phyloP scores from a whole-genome alignment of 2,888 invertebrate species.

The Achlya flavicornis region DNA sequence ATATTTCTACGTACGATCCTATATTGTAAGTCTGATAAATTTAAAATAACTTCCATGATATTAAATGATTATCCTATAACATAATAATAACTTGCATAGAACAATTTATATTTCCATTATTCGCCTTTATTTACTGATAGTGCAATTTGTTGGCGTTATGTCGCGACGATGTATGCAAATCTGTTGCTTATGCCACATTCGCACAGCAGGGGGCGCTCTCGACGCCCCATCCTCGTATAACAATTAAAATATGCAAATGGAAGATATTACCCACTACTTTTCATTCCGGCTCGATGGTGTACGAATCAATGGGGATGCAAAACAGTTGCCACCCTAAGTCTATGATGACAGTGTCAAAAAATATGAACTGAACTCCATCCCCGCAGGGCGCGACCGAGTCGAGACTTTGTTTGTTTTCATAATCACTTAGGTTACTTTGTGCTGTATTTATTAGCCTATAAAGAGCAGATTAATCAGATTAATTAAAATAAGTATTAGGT shows the following conservation, averaged over 20 bases:
- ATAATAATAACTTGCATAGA: slow-evolving; percentile 6
- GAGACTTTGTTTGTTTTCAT: slow-evolving; percentile 40
- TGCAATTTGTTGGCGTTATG: slow-evolving; percentile 59
- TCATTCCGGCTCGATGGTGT: slow-evolving; percentile 71
- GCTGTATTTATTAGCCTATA: slow-evolving; percentile 8
- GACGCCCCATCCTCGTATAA: slow-evolving; percentile 58
- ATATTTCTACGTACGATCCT: too few relatives aligned
- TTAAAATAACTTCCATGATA: too few relatives aligned
- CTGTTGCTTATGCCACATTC: slow-evolving; percentile 70
- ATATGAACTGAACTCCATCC: slow-evolving; percentile 42
- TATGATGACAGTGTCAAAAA: slow-evolving; percentile 57
- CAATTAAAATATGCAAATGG: slow-evolving; percentile 84
- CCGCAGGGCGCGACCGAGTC: slow-evolving; percentile 20
- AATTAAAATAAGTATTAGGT: background rate
- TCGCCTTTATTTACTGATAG: slow-evolving; percentile 63
- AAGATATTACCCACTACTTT: slow-evolving; percentile 79
- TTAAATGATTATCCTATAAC: background rate
- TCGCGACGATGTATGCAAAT: slow-evolving; percentile 74
- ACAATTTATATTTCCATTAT: slow-evolving; percentile 56
- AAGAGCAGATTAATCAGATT: background rate
- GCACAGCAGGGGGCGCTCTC: slow-evolving; percentile 56
- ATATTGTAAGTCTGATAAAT: too few relatives aligned
- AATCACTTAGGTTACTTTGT: slow-evolving; percentile 29
- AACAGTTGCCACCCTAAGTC: slow-evolving; percentile 39
- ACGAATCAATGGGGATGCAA: slow-evolving; percentile 58